Evolutionary conservation across 2,113 vertebrate genomes (phyloP).

Genomic region (Tetrax tetrax): DNA sequence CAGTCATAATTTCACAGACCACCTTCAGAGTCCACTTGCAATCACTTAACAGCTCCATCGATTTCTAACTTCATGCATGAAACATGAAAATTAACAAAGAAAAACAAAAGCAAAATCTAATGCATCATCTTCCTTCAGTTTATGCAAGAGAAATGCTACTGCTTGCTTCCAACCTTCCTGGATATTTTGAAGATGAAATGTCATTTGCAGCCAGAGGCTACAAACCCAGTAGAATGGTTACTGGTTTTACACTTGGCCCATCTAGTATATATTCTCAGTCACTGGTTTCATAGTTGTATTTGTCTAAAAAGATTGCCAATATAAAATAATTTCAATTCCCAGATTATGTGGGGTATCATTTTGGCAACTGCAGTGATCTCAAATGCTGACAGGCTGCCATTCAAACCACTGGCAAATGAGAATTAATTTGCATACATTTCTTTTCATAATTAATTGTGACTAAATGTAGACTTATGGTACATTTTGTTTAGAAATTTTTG

Average conservation of each 20-base stretch:
- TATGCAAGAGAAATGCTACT: background rate
- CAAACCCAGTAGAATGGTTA: background rate
- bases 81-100: background rate
- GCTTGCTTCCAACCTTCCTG: background rate
- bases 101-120: background rate
- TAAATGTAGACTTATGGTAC: conserved; percentile 56
- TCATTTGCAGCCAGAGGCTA: background rate
- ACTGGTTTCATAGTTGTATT: background rate
- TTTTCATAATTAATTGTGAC: conserved; percentile 60
- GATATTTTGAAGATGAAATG: background rate
- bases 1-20: background rate
- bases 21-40: background rate
- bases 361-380: conserved; percentile 9
- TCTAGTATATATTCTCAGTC: background rate
- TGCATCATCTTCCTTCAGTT: background rate
- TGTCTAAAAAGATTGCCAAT: background rate
- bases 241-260: background rate
- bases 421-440: conserved; percentile 35
- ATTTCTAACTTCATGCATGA: background rate
- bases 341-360: background rate
- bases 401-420: conserved; percentile 17
- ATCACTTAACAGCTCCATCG: background rate
- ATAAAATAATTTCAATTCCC: background rate
- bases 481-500: conserved; percentile 59
- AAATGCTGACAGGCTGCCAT: conserved; percentile 21